phyloP scores from a whole-genome alignment of 2,113 vertebrate genomes.

The Hippocampus abdominalis region DNA sequence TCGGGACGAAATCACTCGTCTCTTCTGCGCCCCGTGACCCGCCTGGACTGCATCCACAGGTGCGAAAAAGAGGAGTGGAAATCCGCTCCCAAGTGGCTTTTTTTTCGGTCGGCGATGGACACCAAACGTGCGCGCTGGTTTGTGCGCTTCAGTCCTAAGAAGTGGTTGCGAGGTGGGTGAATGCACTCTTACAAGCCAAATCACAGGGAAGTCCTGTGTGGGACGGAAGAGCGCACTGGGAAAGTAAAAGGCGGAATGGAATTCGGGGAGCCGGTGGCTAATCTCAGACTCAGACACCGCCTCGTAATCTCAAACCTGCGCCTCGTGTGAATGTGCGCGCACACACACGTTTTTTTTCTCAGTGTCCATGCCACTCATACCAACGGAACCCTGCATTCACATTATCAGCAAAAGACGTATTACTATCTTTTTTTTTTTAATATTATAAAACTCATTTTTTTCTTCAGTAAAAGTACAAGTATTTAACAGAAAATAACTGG shows the following conservation, averaged over 20 bases:
- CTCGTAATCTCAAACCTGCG: too few relatives aligned
- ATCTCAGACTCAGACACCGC: slow-evolving; percentile 50
- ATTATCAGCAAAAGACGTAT: too few relatives aligned
- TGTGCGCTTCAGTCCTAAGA: slow-evolving; percentile 44
- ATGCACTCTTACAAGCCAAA: slow-evolving; percentile 27
- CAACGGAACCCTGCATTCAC: too few relatives aligned
- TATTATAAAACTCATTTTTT: too few relatives aligned
- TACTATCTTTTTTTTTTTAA: too few relatives aligned
- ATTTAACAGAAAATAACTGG: too few relatives aligned
- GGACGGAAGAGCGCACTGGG: slow-evolving; percentile 30
- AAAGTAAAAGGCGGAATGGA: slow-evolving; percentile 74
- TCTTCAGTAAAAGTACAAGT: too few relatives aligned
- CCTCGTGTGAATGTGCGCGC: too few relatives aligned
- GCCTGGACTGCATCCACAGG: slow-evolving; percentile 68
- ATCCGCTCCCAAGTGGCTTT: slow-evolving; percentile 17
- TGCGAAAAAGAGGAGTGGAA: slow-evolving; percentile 2
- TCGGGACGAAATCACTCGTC: slow-evolving; percentile 38
- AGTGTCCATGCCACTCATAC: too few relatives aligned
- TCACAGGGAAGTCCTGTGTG: slow-evolving; percentile 59
- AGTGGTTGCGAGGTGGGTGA: slow-evolving; percentile 39
- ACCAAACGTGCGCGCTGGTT: slow-evolving; percentile 26
- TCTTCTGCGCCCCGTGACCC: slow-evolving; percentile 53
- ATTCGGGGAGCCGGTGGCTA: slow-evolving; percentile 54
- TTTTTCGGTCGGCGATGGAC: not conserved
- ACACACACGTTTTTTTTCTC: too few relatives aligned